Evolutionary conservation across 2,888 invertebrate genomes (phyloP), one percentile per base, ranked within the genome.

Genomic region (Agrotis puta): DNA sequence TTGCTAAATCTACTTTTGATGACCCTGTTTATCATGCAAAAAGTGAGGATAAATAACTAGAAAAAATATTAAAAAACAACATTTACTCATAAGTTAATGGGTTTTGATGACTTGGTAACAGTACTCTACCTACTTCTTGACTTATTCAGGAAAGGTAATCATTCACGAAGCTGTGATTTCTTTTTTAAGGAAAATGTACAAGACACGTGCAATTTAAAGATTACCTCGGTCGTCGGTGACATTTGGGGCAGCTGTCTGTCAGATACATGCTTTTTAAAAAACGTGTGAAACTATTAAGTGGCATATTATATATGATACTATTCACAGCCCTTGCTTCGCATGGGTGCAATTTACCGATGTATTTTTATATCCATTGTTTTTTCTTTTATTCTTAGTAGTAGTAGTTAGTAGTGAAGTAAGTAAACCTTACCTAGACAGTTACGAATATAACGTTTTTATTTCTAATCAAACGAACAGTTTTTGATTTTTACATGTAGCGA

Each of bases 211-310:
- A 74, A 77, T 74, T 67, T 59, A 39, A 45, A 70, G 69, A 70
- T 70, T 54, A 58, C 53, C 43, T 59, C 57, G 50, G 27, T 62
- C 53, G 33, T 59, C 57, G 50, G 27, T 62, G 64, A 68, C 72
- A 77, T 72, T 71, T 84, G 61, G 84, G 78, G 51, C 70, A 72
- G 50, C 72, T 69, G 71, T 71, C 77, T 61, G 70, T 67, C 71
- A 65, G 73, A 80, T 57, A 53, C 11, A 61, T 43, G 66, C 22
- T 67, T 48, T 57, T 62, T 53, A 48, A 68, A 71, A 70, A 48
- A 20, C n/a, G 53, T 74, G 70, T 54, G 50, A 81, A 61, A 73
- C 51, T 70, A 67, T 65, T 64, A 74, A 64, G 27, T 45, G 50
- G 24, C 43, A 6, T 27, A 33, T 33, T 9, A 33, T 39, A 11